Base-by-base conservation (phyloP, 1,140 invertebrate genomes). In the Temnothorax curvispinosus region DNA sequence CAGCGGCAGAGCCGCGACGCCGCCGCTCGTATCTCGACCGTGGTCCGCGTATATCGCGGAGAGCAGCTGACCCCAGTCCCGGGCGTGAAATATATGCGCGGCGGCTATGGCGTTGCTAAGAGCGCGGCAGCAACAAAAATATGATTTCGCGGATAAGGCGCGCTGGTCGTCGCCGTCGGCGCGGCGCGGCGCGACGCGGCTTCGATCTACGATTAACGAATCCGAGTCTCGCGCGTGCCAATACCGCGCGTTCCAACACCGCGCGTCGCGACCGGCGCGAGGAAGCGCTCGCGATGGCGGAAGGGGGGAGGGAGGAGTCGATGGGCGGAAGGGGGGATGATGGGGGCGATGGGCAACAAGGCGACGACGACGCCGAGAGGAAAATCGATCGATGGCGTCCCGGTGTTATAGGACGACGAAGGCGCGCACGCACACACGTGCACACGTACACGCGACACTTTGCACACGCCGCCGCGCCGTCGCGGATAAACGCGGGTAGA, bases 371-470 rank as follows among this genome's bases (percentile, higher is more conserved):
- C 87, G 91, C 89, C 90, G 54, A 69, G 64, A 76, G 47, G 82
- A 44, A 93, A 94, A 94, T 94, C 94, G 94, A 94, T 94, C 94
- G 93, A 94, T 93, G 38, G 91, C 92, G 90, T 93, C 91, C 92
- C 92, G 89, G 65, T 90, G 88, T 92, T 85, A 90, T 58, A 77
- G 78, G 74, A 86, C 86, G 77, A 76, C 75, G 89, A 71, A 90
- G 88, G 89, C 90, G 89, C 90, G 87, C 86, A 88, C 65, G 11
- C 65, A 69, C 41, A 15, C 11, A 47, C 21, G 13, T 6, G 13
- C 11, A 7, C 35, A 69, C 4, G 1, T 2, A 27, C 9, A 27
- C n/a, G 7, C n/a, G 7, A 5, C 11, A 41, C 89, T 93, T 93
- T 88, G 89, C 82, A 87, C 65, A 13, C 35, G 62, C 62, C 74